These are phyloP conservation scores for Bolborhynchus lineola DNA, from an alignment of 2,113 vertebrate species.

Conservation along the genomic window DNA sequence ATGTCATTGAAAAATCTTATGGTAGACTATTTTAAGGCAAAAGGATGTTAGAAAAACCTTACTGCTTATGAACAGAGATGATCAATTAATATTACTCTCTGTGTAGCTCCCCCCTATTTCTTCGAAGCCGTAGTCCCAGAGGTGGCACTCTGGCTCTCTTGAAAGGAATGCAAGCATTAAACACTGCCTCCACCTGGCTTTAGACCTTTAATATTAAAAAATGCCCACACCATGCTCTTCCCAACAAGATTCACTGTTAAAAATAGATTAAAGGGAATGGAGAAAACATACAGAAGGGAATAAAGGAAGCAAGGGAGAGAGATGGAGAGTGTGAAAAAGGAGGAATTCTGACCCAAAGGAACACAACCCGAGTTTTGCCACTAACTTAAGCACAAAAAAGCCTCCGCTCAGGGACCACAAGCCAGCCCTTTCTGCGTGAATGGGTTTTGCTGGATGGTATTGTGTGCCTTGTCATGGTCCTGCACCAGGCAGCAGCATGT, in stretches of 20 bases:
- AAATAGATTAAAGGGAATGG: constrained; percentile 51
- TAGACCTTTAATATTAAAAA: constrained; percentile 33
- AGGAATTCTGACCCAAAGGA: not conserved
- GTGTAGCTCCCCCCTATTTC: not conserved
- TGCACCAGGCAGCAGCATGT: not conserved
- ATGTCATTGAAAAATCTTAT: not conserved
- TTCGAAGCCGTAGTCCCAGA: constrained; percentile 3
- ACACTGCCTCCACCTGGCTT: not conserved
- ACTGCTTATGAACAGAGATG: not conserved
- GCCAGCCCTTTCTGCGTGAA: not conserved
- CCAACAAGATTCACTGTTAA: constrained; percentile 20
- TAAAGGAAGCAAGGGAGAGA: not conserved
- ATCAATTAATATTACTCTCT: not conserved
- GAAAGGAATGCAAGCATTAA: not conserved
- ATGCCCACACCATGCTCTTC: not conserved
- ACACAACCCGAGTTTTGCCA: constrained; percentile 4
- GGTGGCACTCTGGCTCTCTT: not conserved
- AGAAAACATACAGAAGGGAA: not conserved
- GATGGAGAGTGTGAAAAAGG: not conserved
- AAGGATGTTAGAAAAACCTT: not conserved
- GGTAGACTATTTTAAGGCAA: not conserved
- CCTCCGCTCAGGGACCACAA: not conserved
- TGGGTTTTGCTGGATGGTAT: not conserved
- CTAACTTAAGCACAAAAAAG: constrained; percentile 9
- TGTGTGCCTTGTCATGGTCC: not conserved